Base-by-base conservation (phyloP, 1,140 invertebrate species). In the Drosophila seguyi region DNA sequence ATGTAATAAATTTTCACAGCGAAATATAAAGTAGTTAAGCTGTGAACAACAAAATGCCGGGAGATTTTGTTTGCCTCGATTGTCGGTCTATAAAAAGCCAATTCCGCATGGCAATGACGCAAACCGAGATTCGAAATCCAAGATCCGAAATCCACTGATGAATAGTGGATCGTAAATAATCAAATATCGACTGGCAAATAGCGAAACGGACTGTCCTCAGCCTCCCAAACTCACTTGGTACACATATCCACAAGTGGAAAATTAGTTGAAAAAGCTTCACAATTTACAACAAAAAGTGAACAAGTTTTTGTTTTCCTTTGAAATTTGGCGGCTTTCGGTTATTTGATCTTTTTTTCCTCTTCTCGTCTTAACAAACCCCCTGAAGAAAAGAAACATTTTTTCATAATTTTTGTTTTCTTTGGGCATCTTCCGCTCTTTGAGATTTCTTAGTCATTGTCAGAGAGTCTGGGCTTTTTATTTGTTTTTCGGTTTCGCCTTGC, bases 231-330 rank as follows among this genome's bases (percentile, higher is more conserved):
- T 63, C 39, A 63, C 44, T 45, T 34, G 34, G 34, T 41, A 25
- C 34, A 42, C 50, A 20, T 58, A 53, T 63, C 47, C 67, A 87
- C 75, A 88, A 84, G 84, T 88, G 80, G 84, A 88, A 88, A 88
- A 88, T 88, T 87, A 88, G 80, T 80, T 84, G 83, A 78, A 55
- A 65, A 52, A 63, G 80, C 75, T 71, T 75, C 73, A 80, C 73
- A 81, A 31, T 80, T 88, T 81, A 55, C 52, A 55, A 55, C 44
- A 77, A 84, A 84, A 90, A 88, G 84, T 88, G 85, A 88, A 53
- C 74, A 59, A 77, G 84, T 86, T 88, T 88, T 88, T 88, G 85
- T 88, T 88, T 88, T 88, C 85, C 85, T 71, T 88, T 88, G 85
- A 88, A 87, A 84, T 88, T 87, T 84, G 66, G 84, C 84, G 84